Evolutionary conservation across 2,888 invertebrate species (phyloP).

Genomic region (Rapana venosa): DNA sequence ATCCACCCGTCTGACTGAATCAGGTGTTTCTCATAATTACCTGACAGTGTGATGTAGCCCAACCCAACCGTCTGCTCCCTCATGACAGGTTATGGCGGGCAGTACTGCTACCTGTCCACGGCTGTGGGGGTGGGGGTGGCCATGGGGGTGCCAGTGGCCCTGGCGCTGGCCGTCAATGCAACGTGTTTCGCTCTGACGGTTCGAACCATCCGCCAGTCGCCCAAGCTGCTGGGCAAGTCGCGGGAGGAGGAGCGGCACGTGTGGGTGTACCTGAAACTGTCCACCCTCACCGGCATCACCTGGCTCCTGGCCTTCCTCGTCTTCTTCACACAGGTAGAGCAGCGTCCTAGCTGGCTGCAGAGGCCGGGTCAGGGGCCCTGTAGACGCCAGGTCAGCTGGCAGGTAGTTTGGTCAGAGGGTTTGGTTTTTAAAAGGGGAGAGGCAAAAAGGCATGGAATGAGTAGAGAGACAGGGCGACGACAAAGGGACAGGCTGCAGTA

Average conservation of each 20-base stretch:
- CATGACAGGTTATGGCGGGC: conserved; percentile 47
- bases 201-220: conserved; percentile 42
- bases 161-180: conserved; percentile 45
- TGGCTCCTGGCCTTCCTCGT: conserved; percentile 50
- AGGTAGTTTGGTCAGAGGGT: too few species aligned
- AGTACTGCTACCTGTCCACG: conserved; percentile 49
- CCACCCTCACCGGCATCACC: conserved; percentile 53
- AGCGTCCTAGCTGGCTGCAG: too few species aligned
- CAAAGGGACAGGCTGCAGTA: too few species aligned
- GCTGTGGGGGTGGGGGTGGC: conserved; percentile 42
- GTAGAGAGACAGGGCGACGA: too few species aligned
- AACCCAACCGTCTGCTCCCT: not conserved
- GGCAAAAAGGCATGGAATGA: too few species aligned
- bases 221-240: conserved; percentile 39
- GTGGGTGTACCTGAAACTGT: conserved; percentile 53
- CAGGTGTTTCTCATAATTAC: too few species aligned
- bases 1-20: too few species aligned
- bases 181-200: conserved; percentile 52
- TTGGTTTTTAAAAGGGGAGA: too few species aligned
- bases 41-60: too few species aligned
- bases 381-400: too few species aligned
- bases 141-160: conserved; percentile 48
- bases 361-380: too few species aligned
- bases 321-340: conserved; percentile 35
- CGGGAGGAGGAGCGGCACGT: conserved; percentile 49